phyloP scores from a whole-genome alignment of 2,797 vertebrate genomes.

The Acanthis flammea region DNA sequence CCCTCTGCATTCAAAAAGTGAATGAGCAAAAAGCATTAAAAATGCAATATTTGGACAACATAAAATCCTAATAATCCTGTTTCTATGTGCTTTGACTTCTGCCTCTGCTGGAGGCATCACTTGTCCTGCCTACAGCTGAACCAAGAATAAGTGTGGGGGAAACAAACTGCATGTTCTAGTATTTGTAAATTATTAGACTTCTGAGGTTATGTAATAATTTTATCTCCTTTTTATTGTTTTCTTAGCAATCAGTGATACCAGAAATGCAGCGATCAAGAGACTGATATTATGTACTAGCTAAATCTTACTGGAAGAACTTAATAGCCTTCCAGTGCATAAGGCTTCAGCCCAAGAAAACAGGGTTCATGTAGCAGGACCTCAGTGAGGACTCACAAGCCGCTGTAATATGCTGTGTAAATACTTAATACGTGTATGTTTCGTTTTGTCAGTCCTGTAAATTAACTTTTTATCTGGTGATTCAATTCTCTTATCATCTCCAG shows the following conservation, averaged over 20 bases:
- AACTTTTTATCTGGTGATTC: not conserved
- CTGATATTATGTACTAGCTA: not conserved
- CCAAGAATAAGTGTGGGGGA: not conserved
- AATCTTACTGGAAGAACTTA: not conserved
- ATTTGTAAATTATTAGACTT: not conserved
- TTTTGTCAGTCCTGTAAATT: not conserved
- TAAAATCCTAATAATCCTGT: not conserved
- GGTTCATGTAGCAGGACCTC: not conserved
- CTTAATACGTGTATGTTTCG: not conserved
- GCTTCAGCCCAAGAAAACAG: not conserved
- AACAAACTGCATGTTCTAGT: not conserved
- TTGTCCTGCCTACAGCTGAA: conserved; percentile 5
- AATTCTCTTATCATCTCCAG: not conserved
- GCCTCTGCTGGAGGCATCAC: not conserved
- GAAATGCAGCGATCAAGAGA: not conserved
- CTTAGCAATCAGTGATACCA: not conserved
- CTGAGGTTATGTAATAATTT: not conserved
- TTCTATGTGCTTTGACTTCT: not conserved
- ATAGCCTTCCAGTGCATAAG: not conserved
- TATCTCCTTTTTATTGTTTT: not conserved
- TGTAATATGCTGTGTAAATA: not conserved
- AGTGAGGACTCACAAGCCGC: not conserved
- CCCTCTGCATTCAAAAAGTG: not conserved
- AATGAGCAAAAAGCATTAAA: not conserved
- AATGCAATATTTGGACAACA: not conserved